Evolutionary conservation across 2,113 vertebrate species (phyloP).

Genomic region (Aegotheles bennettii): DNA sequence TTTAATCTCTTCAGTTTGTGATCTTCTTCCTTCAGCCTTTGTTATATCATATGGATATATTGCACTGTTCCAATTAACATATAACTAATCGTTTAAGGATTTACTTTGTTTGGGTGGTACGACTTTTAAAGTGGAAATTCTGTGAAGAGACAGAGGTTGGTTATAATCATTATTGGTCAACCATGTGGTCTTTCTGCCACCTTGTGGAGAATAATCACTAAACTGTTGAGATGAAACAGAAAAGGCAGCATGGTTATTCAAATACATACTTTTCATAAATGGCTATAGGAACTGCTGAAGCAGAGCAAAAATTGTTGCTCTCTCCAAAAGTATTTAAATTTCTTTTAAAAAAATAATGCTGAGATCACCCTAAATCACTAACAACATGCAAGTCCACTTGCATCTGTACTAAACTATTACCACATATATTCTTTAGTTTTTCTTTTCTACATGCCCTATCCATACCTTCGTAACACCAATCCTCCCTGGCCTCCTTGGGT

Average conservation of each 20-base stretch:
- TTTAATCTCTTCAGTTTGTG: conserved; percentile 8
- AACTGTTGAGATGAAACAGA: background rate
- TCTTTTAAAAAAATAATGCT: background rate
- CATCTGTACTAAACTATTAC: background rate
- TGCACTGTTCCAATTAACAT: background rate
- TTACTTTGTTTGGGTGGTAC: background rate
- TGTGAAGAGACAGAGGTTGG: background rate
- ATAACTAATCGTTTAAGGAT: background rate
- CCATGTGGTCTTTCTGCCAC: conserved; percentile 69
- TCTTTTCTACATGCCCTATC: background rate
- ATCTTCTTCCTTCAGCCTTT: background rate
- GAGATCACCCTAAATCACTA: background rate
- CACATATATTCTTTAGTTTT: background rate
- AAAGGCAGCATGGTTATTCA: background rate
- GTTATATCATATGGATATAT: background rate
- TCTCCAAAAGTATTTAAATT: background rate
- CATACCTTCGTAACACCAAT: background rate
- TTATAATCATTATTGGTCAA: background rate
- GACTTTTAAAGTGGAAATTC: background rate
- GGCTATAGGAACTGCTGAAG: background rate
- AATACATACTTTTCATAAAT: background rate
- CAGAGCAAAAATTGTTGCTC: background rate
- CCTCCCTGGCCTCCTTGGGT: background rate
- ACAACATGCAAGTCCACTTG: background rate
- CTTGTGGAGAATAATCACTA: conserved; percentile 66